Conservation (phyloP, 2,113 vertebrate species). For the Gallinago jamesoni region DNA sequence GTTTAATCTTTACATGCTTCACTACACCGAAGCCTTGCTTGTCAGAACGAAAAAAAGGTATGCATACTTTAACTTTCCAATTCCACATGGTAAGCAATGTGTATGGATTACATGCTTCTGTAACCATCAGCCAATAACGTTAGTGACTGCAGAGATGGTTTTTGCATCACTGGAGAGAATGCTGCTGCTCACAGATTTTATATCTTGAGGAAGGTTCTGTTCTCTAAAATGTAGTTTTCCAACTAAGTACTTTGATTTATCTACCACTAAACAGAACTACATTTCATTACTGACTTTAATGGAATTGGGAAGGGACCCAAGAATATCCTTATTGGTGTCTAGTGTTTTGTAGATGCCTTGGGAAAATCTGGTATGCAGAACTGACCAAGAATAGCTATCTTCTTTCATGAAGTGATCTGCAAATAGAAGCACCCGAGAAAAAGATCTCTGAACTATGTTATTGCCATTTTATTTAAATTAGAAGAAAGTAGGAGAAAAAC, state of each 20-base stretch:
- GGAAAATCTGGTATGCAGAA: constrained; percentile 4
- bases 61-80: neutral
- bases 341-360: constrained; percentile 1
- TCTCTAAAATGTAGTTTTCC: neutral
- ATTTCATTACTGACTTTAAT: neutral
- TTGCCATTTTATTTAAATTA: neutral
- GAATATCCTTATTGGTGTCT: neutral
- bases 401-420: neutral
- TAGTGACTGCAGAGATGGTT: neutral
- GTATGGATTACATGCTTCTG: neutral
- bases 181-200: neutral
- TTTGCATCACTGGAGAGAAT: neutral
- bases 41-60: neutral
- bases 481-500: neutral
- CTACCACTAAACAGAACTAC: neutral
- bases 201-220: neutral
- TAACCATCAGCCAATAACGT: neutral
- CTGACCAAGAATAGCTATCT: neutral
- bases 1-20: neutral
- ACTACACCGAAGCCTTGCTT: neutral
- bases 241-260: neutral
- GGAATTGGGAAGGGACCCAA: neutral
- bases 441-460: neutral
- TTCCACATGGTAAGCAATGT: neutral
- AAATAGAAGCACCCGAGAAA: neutral